Conservation (phyloP, 1,140 invertebrate genomes). For the Pachypsylla venusta region DNA sequence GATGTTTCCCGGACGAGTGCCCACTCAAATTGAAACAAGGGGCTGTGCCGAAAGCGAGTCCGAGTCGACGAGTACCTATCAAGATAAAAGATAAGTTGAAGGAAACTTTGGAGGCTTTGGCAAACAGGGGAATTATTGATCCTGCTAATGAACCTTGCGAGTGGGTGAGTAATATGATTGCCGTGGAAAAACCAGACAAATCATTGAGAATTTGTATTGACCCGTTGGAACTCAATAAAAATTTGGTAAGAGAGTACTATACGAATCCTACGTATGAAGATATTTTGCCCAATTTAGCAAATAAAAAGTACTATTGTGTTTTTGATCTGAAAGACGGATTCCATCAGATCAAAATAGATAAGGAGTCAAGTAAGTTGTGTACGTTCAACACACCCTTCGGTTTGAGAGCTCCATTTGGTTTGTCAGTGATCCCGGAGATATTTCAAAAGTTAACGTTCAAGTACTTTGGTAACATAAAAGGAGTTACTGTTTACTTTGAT, state of each 20-base stretch:
- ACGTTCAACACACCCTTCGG: too few relatives aligned
- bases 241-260: not conserved
- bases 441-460: conserved; percentile 27
- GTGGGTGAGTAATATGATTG: conserved; percentile 29
- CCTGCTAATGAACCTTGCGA: conserved; percentile 10
- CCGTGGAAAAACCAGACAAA: conserved; percentile 26
- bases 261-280: conserved; percentile 17
- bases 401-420: conserved; percentile 27
- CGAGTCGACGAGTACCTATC: conserved; percentile 1
- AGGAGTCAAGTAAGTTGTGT: not conserved
- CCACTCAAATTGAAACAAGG: not conserved
- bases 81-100: conserved; percentile 4
- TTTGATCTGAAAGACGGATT: too few relatives aligned
- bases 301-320: conserved; percentile 14
- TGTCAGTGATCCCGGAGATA: conserved; percentile 24
- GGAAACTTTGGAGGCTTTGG: conserved; percentile 14
- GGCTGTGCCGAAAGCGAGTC: not conserved
- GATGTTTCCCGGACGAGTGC: not conserved
- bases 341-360: conserved; percentile 18
- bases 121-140: not conserved
- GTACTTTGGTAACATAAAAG: conserved; percentile 25
- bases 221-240: conserved; percentile 20
- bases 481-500: conserved; percentile 25
- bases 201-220: conserved; percentile 29
- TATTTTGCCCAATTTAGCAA: conserved; percentile 13